Base-by-base conservation (phyloP, 2,113 vertebrate species). In the Malaclemys terrapin region DNA sequence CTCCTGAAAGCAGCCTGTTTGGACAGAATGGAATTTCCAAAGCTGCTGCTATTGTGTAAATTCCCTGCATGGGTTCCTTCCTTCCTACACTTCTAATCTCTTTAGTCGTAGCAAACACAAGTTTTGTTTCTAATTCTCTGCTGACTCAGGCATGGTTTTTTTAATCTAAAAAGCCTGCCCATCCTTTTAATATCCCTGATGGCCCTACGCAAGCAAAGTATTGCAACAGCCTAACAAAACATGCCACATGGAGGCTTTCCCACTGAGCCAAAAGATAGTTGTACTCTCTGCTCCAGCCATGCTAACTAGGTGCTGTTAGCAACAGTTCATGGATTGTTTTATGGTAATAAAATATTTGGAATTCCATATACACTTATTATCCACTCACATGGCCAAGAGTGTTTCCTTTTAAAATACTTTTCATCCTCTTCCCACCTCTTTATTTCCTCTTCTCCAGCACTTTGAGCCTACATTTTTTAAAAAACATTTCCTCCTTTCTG, bases 191-290 rank as follows among this genome's bases (percentile, higher is more conserved):
- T 80, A 92, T 47, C 25, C 78, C 83, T 91, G 35, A 35, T 78
- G 38, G 75, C 42, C 25, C 42, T 27, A 42, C 82, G 80, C 93
- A 91, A 92, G 89, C 89, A 93, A 95, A 97, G 93, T 90, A 94
- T 45, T 52, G n/a, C 53, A 72, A 52, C 91, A 95, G 93, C 95
- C 94, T 94, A 96, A 94, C 80, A 93, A 95, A 97, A 96, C 65
- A 96, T 0, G 17, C 42, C 1, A 7, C 76, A 29, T 78, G 62
- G 6, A 45, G 79, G 56, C 94, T 89, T 94, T 85, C 89, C 78
- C 90, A 78, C 80, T n/a, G 90, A 89, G 78, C 90, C 9, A 0
- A 89, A 94, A 95, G 56, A 52, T 27, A 47, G 75, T 54, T 1
- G 0, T 20, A 42, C 59, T 59, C 80, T 89, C 13, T 52, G 75